These are phyloP conservation scores for Antennarius maculatus DNA, from an alignment of 2,797 vertebrate genomes.

Conservation along the genomic window DNA sequence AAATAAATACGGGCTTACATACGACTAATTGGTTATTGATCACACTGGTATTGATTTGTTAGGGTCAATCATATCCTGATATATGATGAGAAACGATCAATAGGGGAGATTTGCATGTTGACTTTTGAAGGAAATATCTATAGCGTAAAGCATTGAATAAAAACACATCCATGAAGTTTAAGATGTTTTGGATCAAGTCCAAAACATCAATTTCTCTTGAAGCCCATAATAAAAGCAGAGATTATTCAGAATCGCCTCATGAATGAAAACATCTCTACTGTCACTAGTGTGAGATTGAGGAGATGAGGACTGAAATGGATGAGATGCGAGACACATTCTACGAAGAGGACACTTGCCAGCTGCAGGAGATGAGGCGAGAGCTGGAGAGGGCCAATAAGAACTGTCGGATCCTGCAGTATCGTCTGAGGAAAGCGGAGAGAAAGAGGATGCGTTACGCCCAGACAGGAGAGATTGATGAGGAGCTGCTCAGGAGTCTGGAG, in stretches of 20 bases:
- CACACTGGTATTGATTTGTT: slow-evolving; percentile 29
- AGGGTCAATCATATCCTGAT: slow-evolving; percentile 41
- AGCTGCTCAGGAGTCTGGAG: slow-evolving; percentile 94
- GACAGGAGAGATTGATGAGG: slow-evolving; percentile 92
- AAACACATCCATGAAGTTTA: too few relatives aligned
- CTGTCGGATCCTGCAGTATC: slow-evolving; percentile 97
- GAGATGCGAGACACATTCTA: slow-evolving; percentile 99
- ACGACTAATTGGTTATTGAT: slow-evolving; percentile 53
- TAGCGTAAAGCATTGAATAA: background rate
- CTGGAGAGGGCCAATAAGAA: slow-evolving; percentile 98
- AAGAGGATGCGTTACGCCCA: slow-evolving; percentile 92
- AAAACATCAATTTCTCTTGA: slow-evolving; percentile 13
- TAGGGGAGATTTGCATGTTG: slow-evolving; percentile 2
- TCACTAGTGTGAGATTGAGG: slow-evolving; percentile 91
- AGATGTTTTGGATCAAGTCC: background rate
- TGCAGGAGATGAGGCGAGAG: slow-evolving; percentile 97
- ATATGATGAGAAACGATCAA: slow-evolving; percentile 9
- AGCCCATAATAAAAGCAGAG: background rate
- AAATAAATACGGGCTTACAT: slow-evolving; percentile 3
- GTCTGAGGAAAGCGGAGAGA: slow-evolving; percentile 96
- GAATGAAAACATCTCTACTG: slow-evolving; percentile 12
- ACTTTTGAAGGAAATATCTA: background rate
- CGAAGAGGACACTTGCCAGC: slow-evolving; percentile 96
- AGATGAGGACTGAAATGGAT: slow-evolving; percentile 97
- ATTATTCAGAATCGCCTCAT: slow-evolving; percentile 1